Evolutionary conservation across 2,113 vertebrate genomes (phyloP).

Genomic region (Colius striatus): DNA sequence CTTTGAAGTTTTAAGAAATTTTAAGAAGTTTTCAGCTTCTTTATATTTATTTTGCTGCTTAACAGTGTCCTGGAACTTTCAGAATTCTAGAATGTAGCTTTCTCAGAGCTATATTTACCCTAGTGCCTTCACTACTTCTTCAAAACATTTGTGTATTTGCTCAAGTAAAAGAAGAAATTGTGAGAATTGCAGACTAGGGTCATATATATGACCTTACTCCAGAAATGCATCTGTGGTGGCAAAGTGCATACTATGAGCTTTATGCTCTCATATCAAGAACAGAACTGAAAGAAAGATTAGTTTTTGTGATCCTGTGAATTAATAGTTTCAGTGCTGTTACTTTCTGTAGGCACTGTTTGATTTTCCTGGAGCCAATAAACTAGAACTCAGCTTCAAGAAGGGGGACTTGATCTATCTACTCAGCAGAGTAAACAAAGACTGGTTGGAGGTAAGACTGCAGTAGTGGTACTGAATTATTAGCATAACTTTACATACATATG

Average conservation of each 20-base stretch:
- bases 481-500: not conserved
- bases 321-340: not conserved
- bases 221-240: not conserved
- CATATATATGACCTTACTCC: not conserved
- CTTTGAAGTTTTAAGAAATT: not conserved
- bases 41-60: not conserved
- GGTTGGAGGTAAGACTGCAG: constrained; percentile 89
- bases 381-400: constrained; percentile 90
- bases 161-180: not conserved
- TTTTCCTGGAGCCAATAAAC: constrained; percentile 85
- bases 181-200: not conserved
- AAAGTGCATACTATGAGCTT: not conserved
- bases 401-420: constrained; percentile 95
- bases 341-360: constrained; percentile 88
- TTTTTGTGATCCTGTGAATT: not conserved
- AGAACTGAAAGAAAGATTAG: not conserved
- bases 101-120: not conserved
- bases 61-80: not conserved
- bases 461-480: not conserved
- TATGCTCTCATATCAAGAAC: not conserved
- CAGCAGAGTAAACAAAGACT: constrained; percentile 91
- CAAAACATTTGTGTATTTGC: not conserved
- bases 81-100: not conserved
- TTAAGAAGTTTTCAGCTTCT: not conserved
- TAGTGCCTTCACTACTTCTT: not conserved